These are phyloP conservation scores for Campaea margaritaria DNA, from an alignment of 2,888 invertebrate genomes.

Conservation along the genomic window DNA sequence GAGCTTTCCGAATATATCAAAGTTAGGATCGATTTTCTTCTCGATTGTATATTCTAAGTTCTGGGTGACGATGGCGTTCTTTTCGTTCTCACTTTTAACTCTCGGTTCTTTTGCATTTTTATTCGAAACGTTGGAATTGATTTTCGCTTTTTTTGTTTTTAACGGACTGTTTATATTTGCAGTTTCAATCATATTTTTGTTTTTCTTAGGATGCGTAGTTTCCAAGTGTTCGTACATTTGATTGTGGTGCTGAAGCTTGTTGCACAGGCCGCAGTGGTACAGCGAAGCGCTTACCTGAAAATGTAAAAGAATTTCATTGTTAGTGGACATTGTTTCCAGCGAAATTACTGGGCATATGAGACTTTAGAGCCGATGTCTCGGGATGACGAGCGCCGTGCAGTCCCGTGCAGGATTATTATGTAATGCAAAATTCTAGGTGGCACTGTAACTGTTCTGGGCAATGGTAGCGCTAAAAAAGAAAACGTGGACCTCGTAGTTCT, in stretches of 20 bases:
- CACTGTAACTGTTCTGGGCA: too few species aligned
- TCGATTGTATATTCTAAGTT: not conserved
- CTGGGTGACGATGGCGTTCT: not conserved
- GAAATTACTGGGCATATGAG: too few species aligned
- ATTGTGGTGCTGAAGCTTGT: conserved; percentile 41
- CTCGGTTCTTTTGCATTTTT: not conserved
- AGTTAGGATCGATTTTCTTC: not conserved
- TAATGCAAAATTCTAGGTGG: too few species aligned
- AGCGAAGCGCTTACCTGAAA: conserved; percentile 50
- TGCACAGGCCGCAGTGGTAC: conserved; percentile 59
- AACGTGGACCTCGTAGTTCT: too few species aligned
- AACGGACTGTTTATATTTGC: not conserved
- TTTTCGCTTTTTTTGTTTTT: not conserved
- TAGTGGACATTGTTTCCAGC: too few species aligned
- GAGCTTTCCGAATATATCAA: conserved; percentile 23
- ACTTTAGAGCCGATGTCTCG: too few species aligned
- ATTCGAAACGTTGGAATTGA: not conserved
- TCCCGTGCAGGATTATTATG: too few species aligned
- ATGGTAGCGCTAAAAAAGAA: too few species aligned
- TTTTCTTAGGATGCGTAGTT: conserved; percentile 23
- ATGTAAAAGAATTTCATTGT: too few species aligned
- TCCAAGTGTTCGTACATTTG: conserved; percentile 24
- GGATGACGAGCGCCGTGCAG: too few species aligned
- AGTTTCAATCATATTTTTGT: conserved; percentile 9
- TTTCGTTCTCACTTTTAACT: conserved; percentile 6